Evolutionary conservation across 1,140 invertebrate species (phyloP).

Genomic region (Bursaphelenchus mucronatus): DNA sequence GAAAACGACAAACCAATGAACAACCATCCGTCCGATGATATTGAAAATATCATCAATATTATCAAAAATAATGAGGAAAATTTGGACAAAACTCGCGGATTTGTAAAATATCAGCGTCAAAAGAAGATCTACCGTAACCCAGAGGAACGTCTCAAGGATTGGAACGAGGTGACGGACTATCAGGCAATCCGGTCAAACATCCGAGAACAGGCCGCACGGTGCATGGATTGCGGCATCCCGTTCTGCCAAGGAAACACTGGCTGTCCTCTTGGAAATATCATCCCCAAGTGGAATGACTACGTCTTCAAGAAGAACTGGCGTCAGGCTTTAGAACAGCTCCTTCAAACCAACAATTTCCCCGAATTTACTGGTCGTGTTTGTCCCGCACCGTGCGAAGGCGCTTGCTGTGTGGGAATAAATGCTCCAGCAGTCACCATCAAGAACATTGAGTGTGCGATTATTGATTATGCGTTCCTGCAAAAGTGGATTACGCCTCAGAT

Average conservation of each 20-base stretch:
- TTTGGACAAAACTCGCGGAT: constrained; percentile 85
- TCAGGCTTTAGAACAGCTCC: constrained; percentile 85
- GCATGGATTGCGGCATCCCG: constrained; percentile 98
- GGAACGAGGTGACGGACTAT: constrained; percentile 77
- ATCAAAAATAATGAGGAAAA: constrained; percentile 74
- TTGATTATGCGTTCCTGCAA: constrained; percentile 93
- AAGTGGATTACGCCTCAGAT: constrained; percentile 84
- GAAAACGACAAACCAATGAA: constrained; percentile 21
- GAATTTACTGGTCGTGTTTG: constrained; percentile 98
- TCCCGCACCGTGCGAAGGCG: constrained; percentile 95
- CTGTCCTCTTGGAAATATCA: constrained; percentile 91
- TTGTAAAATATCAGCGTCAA: constrained; percentile 89
- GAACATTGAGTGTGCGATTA: constrained; percentile 97
- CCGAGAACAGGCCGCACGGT: constrained; percentile 84
- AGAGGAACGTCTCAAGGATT: constrained; percentile 80
- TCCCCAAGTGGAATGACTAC: constrained; percentile 98
- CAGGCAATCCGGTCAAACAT: constrained; percentile 78
- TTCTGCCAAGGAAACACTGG: constrained; percentile 90
- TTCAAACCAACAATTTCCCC: constrained; percentile 98
- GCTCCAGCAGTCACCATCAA: constrained; percentile 95
- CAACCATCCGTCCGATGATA: constrained; percentile 69
- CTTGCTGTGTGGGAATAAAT: constrained; percentile 92
- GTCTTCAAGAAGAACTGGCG: constrained; percentile 89
- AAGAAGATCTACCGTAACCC: constrained; percentile 76
- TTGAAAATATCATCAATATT: constrained; percentile 75